Evolutionary conservation across 2,888 invertebrate genomes (phyloP).

Genomic region (Autographa gamma): DNA sequence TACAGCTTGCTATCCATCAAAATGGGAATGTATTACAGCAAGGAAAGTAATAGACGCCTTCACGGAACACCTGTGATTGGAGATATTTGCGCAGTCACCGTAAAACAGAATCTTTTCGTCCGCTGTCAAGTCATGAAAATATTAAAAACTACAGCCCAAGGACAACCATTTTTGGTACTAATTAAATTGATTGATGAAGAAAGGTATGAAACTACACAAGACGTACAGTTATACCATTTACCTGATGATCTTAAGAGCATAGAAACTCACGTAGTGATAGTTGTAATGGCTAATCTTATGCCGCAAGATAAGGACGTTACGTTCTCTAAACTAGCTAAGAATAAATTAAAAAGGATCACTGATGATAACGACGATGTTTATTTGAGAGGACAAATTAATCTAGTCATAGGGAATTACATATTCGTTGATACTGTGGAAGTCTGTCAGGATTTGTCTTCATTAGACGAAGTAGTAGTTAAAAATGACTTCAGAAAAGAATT

Average conservation of each 20-base stretch:
- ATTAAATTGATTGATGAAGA: slow-evolving; percentile 91
- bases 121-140: slow-evolving; percentile 89
- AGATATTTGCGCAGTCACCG: slow-evolving; percentile 87
- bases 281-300: slow-evolving; percentile 75
- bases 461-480: slow-evolving; percentile 86
- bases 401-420: slow-evolving; percentile 90
- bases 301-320: slow-evolving; percentile 82
- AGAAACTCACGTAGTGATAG: slow-evolving; percentile 79
- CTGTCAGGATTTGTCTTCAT: slow-evolving; percentile 85
- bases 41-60: slow-evolving; percentile 72
- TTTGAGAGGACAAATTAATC: slow-evolving; percentile 82
- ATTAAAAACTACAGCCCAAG: slow-evolving; percentile 67
- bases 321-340: slow-evolving; percentile 75
- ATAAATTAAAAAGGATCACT: slow-evolving; percentile 69
- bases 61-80: slow-evolving; percentile 85
- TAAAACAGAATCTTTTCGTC: slow-evolving; percentile 83
- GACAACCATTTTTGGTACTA: slow-evolving; percentile 73
- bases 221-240: slow-evolving; percentile 82
- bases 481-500: slow-evolving; percentile 88
- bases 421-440: slow-evolving; percentile 91
- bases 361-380: slow-evolving; percentile 75
- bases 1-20: slow-evolving; percentile 76
- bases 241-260: slow-evolving; percentile 85
- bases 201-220: slow-evolving; percentile 74
- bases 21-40: slow-evolving; percentile 78